Base-by-base conservation (phyloP, 2,113 vertebrate species). In the Barnardius zonarius region DNA sequence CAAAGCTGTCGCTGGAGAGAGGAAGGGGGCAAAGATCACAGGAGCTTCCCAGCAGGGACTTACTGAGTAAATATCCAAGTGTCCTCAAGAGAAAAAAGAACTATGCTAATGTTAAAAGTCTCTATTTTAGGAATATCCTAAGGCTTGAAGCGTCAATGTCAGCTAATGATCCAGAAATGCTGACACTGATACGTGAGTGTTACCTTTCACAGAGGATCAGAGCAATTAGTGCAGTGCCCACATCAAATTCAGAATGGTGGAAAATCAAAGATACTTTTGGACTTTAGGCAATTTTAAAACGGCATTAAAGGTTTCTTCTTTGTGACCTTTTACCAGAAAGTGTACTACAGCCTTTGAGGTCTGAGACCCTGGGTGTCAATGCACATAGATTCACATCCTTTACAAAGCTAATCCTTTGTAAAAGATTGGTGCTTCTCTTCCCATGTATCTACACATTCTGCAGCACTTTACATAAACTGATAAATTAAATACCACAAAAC, bases 131-230 rank as follows among this genome's bases (percentile, higher is more conserved):
- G 73, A 84, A 59, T 73, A 86, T 49, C 76, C 48, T 81, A 57
- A 78, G 79, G 85, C 39, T 74, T 55, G 22, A 86, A 75, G 13
- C 39, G 62, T 95, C 83, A 77, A 55, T 92, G 72, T 93, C 90
- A 93, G 64, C 27, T 90, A 95, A 88, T 68, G 88, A 86, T 88
- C 55, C 35, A 44, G 80, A 88, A 93, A 86, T 54, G 81, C 39
- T 61, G 80, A 83, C 93, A 88, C 35, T 55, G 61, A 37, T 67
- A 70, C 0, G 0, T 85, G 66, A 69, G 23, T 17, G 63, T 64
- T 93, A 83, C 68, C 72, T 86, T 93, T 90, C 88, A 86, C 48
- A 80, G 64, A 67, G 11, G 49, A 94, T 96, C 92, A 88, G 68
- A 88, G 39, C 61, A 96, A 97, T 90, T 93, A 93, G 46, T 55